These are phyloP conservation scores for Phycodurus eques DNA, from an alignment of 2,113 vertebrate genomes.

Conservation along the genomic window DNA sequence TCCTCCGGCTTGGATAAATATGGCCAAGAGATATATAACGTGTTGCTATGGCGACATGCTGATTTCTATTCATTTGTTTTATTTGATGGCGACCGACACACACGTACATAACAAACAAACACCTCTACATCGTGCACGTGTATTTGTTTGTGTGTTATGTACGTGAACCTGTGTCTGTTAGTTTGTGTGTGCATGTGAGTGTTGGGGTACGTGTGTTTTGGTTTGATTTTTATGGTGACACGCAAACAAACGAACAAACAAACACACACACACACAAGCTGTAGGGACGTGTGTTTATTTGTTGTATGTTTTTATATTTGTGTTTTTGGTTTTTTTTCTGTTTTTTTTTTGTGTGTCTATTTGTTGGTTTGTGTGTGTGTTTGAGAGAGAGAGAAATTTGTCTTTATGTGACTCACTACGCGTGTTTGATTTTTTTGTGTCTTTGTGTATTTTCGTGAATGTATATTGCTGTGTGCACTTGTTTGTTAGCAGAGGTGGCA, in stretches of 20 bases:
- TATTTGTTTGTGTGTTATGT: too few relatives aligned
- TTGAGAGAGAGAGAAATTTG: too few relatives aligned
- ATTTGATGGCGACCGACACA: slow-evolving; percentile 35
- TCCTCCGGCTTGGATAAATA: slow-evolving; percentile 60
- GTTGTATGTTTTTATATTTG: too few relatives aligned
- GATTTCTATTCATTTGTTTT: slow-evolving; percentile 28
- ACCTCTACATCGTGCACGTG: slow-evolving; percentile 40
- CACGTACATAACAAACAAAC: slow-evolving; percentile 3
- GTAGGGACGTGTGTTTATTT: too few relatives aligned
- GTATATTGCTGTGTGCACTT: slow-evolving; percentile 13
- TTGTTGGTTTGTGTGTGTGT: background rate
- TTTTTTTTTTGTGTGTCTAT: background rate
- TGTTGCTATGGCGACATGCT: slow-evolving; percentile 76
- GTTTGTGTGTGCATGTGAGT: slow-evolving; percentile 12
- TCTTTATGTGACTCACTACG: too few relatives aligned
- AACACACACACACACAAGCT: background rate
- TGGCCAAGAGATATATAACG: slow-evolving; percentile 73
- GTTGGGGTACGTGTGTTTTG: background rate
- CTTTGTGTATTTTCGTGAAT: background rate
- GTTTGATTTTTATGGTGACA: background rate
- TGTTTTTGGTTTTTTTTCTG: too few relatives aligned
- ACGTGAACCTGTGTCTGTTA: slow-evolving; percentile 15
- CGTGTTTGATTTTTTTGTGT: too few relatives aligned
- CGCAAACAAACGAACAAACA: background rate
- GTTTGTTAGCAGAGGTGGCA: background rate